Evolutionary conservation across 2,797 vertebrate genomes (phyloP).

Genomic region (Eptatretus atami): DNA sequence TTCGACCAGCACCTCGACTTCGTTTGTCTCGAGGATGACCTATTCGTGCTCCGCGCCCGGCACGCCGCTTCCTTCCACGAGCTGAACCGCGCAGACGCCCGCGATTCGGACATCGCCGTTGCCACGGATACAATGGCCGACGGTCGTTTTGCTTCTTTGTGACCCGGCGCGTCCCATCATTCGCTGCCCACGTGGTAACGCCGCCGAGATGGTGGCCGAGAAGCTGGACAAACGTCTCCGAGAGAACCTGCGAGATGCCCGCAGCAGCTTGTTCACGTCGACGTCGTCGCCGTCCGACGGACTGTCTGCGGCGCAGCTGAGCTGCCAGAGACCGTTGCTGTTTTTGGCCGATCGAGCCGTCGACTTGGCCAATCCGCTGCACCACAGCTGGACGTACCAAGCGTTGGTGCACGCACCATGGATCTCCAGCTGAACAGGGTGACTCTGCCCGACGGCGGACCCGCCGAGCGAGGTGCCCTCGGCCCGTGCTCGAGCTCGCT

Average conservation of each 20-base stretch:
- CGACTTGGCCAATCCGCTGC: conserved; percentile 82
- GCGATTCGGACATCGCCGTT: conserved; percentile 79
- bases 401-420: conserved; percentile 83
- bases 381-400: conserved; percentile 97
- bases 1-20: conserved; percentile 97
- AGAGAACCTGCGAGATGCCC: conserved; percentile 78
- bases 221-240: conserved; percentile 91
- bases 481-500: conserved; percentile 67
- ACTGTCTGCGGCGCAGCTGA: conserved; percentile 11
- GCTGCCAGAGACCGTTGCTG: conserved; percentile 79
- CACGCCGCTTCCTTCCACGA: conserved; percentile 85
- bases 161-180: conserved; percentile 89
- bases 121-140: conserved; percentile 96
- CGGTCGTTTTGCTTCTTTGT: conserved; percentile 91
- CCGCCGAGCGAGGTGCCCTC: conserved; percentile 35
- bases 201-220: conserved; percentile 94
- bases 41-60: conserved; percentile 80
- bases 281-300: no score
- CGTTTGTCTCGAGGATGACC: conserved; percentile 90
- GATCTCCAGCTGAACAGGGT: conserved; percentile 83
- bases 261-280: conserved; percentile 67
- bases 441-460: conserved; percentile 33
- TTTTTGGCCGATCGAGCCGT: conserved; percentile 76
- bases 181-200: conserved; percentile 73
- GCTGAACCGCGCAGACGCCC: conserved; percentile 66